Conservation (phyloP, 2,797 vertebrate species). For the Varecia variegata region DNA sequence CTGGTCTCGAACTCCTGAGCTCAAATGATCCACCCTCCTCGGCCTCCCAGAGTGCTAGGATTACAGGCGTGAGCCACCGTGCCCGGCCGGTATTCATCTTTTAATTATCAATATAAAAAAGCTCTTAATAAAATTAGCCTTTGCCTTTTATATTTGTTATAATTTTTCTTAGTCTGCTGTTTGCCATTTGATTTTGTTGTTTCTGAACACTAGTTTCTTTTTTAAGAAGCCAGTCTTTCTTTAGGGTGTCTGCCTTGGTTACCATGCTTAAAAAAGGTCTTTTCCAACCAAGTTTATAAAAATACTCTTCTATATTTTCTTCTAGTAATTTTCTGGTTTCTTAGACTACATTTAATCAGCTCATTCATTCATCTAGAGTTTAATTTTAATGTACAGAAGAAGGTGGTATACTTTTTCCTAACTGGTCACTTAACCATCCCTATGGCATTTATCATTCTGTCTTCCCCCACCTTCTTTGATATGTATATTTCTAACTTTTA, state of each 20-base stretch:
- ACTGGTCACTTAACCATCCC: neutral
- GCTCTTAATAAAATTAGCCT: neutral
- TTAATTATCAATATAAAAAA: neutral
- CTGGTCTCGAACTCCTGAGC: too few species aligned
- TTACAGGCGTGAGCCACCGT: too few species aligned
- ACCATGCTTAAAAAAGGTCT: neutral
- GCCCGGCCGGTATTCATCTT: neutral
- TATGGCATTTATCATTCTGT: neutral
- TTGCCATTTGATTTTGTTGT: neutral
- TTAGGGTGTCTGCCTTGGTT: neutral
- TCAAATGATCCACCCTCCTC: too few species aligned
- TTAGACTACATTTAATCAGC: neutral
- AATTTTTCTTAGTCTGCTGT: neutral
- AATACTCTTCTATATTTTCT: neutral
- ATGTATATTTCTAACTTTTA: neutral
- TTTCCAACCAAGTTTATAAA: neutral
- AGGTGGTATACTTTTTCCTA: neutral
- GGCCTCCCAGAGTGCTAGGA: too few species aligned
- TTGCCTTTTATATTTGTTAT: neutral
- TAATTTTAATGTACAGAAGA: neutral
- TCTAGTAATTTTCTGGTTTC: neutral
- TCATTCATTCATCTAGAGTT: neutral
- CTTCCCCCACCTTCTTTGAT: neutral
- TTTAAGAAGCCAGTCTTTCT: neutral
- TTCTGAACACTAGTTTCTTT: neutral